Percentiles rank a stretch among this genome's conserved stretches.
phyloP scores from a whole-genome alignment of 2,797 vertebrate species.

The Anguilla obscura region DNA sequence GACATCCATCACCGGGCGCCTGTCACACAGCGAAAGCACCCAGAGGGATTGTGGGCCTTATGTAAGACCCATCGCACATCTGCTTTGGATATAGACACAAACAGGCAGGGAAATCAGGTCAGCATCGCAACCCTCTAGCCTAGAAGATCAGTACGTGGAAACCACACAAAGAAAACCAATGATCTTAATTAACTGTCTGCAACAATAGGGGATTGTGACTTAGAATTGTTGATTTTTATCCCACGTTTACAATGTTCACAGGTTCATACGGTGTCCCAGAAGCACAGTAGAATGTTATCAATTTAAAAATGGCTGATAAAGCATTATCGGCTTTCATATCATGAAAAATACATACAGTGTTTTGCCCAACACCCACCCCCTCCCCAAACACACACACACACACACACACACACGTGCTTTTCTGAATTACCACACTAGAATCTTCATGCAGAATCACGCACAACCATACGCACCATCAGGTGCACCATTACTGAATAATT shows the following conservation, averaged over 20 bases:
- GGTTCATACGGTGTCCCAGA: neutral
- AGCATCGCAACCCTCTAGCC: neutral
- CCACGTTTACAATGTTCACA: neutral
- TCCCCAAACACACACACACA: neutral
- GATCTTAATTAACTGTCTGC: neutral
- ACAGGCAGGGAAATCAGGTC: constrained; percentile 20
- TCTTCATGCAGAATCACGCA: neutral
- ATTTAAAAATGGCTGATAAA: neutral
- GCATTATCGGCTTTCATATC: neutral
- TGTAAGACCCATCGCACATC: constrained; percentile 23
- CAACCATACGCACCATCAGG: neutral
- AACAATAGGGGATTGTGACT: neutral
- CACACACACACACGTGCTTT: neutral
- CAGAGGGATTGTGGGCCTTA: constrained; percentile 18
- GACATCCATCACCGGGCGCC: constrained; percentile 63
- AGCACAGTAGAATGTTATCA: neutral
- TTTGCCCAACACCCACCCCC: neutral
- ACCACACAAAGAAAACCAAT: neutral
- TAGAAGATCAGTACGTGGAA: neutral
- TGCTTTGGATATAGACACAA: constrained; percentile 26
- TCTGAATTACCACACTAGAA: neutral
- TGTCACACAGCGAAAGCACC: constrained; percentile 22
- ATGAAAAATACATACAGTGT: neutral
- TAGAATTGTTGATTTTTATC: neutral
- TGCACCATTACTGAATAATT: neutral